A percentile compares a stretch with the other conserved stretches of the same genome.
Evolutionary conservation across 2,113 vertebrate species (phyloP).

Genomic region (Caloenas nicobarica): DNA sequence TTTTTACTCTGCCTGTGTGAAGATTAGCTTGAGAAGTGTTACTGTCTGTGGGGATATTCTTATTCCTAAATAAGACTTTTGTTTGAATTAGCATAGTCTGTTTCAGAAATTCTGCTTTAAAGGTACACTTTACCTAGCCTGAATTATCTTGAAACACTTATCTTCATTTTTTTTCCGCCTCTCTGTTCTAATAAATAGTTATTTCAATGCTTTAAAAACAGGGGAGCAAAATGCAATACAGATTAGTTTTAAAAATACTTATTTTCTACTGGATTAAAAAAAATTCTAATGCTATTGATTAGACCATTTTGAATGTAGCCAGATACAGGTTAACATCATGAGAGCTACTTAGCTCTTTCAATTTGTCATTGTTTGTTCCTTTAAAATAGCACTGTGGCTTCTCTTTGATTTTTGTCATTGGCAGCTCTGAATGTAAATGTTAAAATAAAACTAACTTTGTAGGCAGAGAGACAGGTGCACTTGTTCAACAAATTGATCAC

Average conservation of each 20-base stretch:
- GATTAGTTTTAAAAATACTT: neutral
- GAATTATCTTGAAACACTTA: neutral
- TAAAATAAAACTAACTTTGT: neutral
- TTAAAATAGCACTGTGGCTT: neutral
- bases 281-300: neutral
- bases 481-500: slow-evolving; percentile 7
- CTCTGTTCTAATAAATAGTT: neutral
- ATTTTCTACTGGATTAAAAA: neutral
- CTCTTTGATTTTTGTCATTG: slow-evolving; percentile 23
- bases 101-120: neutral
- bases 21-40: neutral
- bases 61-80: neutral
- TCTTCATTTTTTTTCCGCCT: too few species aligned
- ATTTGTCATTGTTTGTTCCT: neutral
- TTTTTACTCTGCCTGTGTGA: neutral
- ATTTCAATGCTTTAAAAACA: neutral
- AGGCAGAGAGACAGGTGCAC: neutral
- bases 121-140: neutral
- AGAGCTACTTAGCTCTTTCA: neutral
- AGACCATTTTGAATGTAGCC: neutral
- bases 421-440: slow-evolving; percentile 22
- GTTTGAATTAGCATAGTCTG: neutral
- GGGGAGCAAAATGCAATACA: neutral
- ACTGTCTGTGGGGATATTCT: neutral
- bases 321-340: neutral